A percentile compares a stretch with the other conserved stretches of the same genome.
These are phyloP conservation scores for Tachycineta bicolor DNA, from an alignment of 2,113 vertebrate genomes.

Conservation along the genomic window DNA sequence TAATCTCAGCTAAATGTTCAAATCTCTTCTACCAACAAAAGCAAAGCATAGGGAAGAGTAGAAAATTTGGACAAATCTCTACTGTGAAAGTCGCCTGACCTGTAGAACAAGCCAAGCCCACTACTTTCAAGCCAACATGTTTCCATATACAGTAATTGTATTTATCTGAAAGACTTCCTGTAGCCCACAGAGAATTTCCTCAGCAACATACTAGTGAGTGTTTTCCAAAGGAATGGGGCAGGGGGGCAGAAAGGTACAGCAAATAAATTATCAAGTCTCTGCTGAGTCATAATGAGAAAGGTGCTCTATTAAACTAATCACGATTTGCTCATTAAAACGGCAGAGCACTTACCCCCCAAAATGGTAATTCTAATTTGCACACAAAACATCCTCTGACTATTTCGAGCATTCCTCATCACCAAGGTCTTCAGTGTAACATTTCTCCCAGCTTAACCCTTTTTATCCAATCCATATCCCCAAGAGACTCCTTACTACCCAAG, in stretches of 20 bases:
- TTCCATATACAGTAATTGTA: not conserved
- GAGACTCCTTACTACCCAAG: constrained; percentile 66
- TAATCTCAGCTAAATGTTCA: constrained; percentile 55
- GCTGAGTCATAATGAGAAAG: constrained; percentile 3
- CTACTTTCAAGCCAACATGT: not conserved
- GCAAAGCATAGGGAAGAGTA: not conserved
- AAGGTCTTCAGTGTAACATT: constrained; percentile 48
- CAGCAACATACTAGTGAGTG: not conserved
- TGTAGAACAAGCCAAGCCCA: not conserved
- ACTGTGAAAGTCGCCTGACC: not conserved
- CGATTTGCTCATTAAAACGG: constrained; percentile 26
- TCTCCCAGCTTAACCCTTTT: constrained; percentile 71
- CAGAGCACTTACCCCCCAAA: constrained; percentile 4
- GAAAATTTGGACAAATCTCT: constrained; percentile 29
- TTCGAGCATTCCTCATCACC: constrained; percentile 3
- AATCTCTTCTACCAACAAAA: constrained; percentile 57
- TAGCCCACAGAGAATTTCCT: not conserved
- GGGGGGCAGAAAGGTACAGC: not conserved
- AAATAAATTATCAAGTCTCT: constrained; percentile 10
- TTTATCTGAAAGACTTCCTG: not conserved
- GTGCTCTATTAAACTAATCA: constrained; percentile 39
- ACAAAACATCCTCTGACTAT: not conserved
- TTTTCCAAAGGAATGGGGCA: not conserved
- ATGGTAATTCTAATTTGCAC: not conserved
- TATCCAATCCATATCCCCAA: constrained; percentile 32